These are phyloP conservation scores for Sebastes matsubarae DNA, from an alignment of 2,797 vertebrate species.

Conservation along the genomic window DNA sequence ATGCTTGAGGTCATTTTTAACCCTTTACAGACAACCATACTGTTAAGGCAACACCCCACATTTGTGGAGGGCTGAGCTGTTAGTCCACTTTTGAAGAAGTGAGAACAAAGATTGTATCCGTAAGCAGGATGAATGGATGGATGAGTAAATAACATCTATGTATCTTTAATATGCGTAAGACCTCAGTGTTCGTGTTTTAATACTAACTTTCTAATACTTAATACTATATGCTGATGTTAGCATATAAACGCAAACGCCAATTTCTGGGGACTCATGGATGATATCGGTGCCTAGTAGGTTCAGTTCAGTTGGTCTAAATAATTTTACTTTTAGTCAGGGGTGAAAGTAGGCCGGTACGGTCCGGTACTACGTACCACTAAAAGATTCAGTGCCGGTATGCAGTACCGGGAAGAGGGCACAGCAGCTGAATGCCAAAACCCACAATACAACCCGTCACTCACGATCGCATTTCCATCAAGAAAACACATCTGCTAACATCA, in stretches of 20 bases:
- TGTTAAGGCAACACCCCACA: neutral
- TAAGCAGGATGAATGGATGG: neutral
- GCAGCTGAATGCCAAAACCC: too few relatives aligned
- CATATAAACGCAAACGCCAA: neutral
- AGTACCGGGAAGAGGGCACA: accelerated
- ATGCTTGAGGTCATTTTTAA: conserved; percentile 45
- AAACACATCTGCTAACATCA: too few relatives aligned
- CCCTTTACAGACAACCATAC: neutral
- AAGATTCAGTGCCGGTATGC: too few relatives aligned
- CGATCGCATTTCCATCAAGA: too few relatives aligned
- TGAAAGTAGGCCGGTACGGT: too few relatives aligned
- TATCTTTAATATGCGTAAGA: neutral
- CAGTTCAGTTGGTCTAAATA: neutral
- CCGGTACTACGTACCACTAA: too few relatives aligned
- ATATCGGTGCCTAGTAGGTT: neutral
- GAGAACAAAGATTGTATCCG: neutral
- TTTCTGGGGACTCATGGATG: neutral
- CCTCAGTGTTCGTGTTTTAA: neutral
- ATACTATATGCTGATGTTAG: neutral
- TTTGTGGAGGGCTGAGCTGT: neutral
- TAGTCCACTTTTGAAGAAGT: neutral
- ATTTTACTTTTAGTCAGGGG: neutral
- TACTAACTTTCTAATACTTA: neutral
- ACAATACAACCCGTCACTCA: too few relatives aligned
- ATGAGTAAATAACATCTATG: neutral